Evolutionary conservation across 2,113 vertebrate species (phyloP), one percentile per base, ranked within the genome.

Genomic region (Mesoclemmys tuberculata): DNA sequence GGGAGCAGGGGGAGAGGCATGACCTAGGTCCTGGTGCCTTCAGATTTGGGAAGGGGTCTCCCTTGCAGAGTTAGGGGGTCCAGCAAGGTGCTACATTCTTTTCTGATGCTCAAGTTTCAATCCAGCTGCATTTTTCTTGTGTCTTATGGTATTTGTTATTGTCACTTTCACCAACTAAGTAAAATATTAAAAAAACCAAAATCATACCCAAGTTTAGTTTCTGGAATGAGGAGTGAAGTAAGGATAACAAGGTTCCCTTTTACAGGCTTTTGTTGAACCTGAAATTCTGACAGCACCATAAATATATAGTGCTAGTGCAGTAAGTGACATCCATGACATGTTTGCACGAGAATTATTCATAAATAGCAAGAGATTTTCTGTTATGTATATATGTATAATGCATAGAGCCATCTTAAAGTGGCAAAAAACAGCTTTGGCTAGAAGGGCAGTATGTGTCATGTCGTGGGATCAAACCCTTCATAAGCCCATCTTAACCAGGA

Each of bases 51-150:
- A 4, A 14, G 6, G 18, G 7, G 14, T 35, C 35, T 68, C 64
- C 35, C 64, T 19, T n/a, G 64, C 35, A 68, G 64, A 68, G 64
- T n/a, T 68, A 68, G 35, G 64, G 64, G 35, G 35, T 35, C 61
- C 31, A 64, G 31, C 35, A 68, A n/a, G 31, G 64, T 10, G 35
- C 29, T n/a, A 68, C 90, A 86, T 29, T 79, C 81, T 91, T 94
- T 95, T 91, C 77, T 96, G 95, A 96, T 94, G 86, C 87, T 78
- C 9, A 41, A 92, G 82, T 85, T 93, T 93, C 82, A 94, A 94
- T 92, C 94, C 95, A 94, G 93, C 90, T 95, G 95, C 94, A 93
- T 90, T 96, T 97, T 90, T 27, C 88, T 55, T 80, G 49, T 80
- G 11, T 92, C 96, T 96, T 84, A 88, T 51, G 27, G 88, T 75